Percentiles rank a stretch among this genome's conserved stretches.
Evolutionary conservation across 2,113 vertebrate genomes (phyloP).

Genomic region (Electrona antarctica): DNA sequence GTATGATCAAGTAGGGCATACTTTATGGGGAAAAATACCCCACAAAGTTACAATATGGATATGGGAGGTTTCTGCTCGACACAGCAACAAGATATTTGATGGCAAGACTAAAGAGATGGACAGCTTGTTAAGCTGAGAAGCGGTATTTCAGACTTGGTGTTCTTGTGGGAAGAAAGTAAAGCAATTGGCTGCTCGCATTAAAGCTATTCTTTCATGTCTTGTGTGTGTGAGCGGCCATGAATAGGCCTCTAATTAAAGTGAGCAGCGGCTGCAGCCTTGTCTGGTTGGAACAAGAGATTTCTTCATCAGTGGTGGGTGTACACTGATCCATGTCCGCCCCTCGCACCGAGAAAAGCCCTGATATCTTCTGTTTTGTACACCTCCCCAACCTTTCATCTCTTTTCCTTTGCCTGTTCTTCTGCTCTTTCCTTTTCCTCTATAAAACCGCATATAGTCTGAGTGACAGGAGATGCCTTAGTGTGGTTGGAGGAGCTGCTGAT

Average conservation of each 20-base stretch:
- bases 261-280: constrained; percentile 44
- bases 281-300: constrained; percentile 49
- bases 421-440: neutral
- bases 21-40: no score
- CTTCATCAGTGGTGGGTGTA: constrained; percentile 41
- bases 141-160: neutral
- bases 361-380: constrained; percentile 58
- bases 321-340: constrained; percentile 56
- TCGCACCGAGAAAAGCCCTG: constrained; percentile 45
- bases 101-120: neutral
- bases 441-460: constrained; percentile 33
- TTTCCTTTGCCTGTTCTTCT: neutral
- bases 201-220: constrained; percentile 31
- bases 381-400: constrained; percentile 59
- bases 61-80: no score
- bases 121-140: neutral
- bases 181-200: constrained; percentile 12
- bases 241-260: constrained; percentile 67
- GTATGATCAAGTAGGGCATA: no score
- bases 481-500: neutral
- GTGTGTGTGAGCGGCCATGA: constrained; percentile 24
- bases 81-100: neutral
- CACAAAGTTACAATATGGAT: no score
- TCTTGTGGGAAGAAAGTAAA: neutral
- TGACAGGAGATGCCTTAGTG: constrained; percentile 24